A percentile compares a stretch with the other conserved stretches of the same genome.
These are phyloP conservation scores for Trachurus trachurus DNA, from an alignment of 2,797 vertebrate species.

Conservation along the genomic window DNA sequence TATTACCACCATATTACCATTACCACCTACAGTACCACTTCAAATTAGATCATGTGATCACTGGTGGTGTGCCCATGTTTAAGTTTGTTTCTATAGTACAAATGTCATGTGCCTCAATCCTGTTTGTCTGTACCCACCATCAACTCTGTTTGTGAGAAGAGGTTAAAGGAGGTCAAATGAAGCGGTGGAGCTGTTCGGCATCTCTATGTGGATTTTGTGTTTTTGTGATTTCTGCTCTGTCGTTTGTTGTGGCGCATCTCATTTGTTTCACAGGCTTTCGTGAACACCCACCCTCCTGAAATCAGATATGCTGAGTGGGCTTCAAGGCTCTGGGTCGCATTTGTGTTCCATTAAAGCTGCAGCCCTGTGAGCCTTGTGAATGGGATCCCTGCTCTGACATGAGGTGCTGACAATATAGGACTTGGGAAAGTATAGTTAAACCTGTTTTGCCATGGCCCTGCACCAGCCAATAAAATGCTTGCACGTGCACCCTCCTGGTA, in stretches of 20 bases:
- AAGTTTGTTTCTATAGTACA: neutral
- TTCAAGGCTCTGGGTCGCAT: neutral
- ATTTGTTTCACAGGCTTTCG: too few species aligned
- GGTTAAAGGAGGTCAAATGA: neutral
- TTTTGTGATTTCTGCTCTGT: too few species aligned
- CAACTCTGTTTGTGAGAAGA: constrained; percentile 22
- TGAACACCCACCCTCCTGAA: too few species aligned
- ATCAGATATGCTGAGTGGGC: too few species aligned
- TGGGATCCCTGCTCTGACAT: neutral
- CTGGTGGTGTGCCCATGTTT: neutral
- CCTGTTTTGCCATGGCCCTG: neutral
- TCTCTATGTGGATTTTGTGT: neutral
- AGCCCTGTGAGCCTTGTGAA: neutral
- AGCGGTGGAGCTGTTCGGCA: neutral
- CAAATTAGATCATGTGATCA: neutral
- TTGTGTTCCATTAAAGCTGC: neutral
- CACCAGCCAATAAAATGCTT: neutral
- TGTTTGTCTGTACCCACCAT: constrained; percentile 44
- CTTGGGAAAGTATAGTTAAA: too few species aligned
- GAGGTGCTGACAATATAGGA: too few species aligned
- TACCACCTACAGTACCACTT: neutral
- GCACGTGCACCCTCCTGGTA: neutral
- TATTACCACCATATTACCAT: neutral
- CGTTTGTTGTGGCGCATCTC: too few species aligned
- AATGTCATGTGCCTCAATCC: constrained; percentile 26